These are phyloP conservation scores for Callocephalon fimbriatum DNA, from an alignment of 2,113 vertebrate species.

Conservation along the genomic window DNA sequence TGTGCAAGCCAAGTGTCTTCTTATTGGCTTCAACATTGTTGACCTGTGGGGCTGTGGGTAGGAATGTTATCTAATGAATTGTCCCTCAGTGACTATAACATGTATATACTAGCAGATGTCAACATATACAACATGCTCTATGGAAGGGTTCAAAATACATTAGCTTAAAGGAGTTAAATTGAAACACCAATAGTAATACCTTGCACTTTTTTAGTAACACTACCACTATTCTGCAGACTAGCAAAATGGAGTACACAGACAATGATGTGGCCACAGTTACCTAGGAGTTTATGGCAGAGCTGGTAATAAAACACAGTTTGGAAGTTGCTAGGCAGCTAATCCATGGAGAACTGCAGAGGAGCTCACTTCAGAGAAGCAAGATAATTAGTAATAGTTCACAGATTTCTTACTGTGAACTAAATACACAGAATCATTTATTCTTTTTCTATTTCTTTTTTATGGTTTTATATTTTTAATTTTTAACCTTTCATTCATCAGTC, in stretches of 20 bases:
- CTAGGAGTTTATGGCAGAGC: background rate
- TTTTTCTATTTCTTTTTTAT: background rate
- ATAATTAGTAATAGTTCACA: background rate
- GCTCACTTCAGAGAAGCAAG: background rate
- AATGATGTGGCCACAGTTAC: background rate
- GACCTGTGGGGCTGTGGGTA: background rate
- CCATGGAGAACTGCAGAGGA: background rate
- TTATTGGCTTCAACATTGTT: background rate
- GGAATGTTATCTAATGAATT: background rate
- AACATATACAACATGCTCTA: background rate
- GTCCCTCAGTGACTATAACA: background rate
- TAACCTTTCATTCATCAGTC: background rate
- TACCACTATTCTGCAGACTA: background rate
- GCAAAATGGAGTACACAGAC: background rate
- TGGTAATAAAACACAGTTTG: background rate
- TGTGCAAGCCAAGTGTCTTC: background rate
- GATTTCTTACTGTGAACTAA: background rate
- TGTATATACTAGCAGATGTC: background rate
- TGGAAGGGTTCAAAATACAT: background rate
- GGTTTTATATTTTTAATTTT: background rate
- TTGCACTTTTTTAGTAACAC: background rate
- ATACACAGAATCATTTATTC: background rate
- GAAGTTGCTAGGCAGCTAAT: background rate
- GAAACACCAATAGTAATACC: background rate
- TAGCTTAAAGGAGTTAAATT: background rate